Base-by-base conservation (phyloP, 2,888 invertebrate species). In the Stratiomys singularior region DNA sequence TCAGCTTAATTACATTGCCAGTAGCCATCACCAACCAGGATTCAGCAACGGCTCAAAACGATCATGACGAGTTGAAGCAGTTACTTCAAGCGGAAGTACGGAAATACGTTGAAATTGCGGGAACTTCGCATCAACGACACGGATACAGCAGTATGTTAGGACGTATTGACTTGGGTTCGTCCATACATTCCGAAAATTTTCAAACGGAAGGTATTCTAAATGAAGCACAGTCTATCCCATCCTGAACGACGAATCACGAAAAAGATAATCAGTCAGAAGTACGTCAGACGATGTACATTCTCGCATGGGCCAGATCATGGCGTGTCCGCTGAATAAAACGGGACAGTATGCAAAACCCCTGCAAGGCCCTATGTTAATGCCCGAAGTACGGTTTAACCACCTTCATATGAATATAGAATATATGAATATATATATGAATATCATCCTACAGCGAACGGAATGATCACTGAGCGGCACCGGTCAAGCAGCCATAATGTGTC, bases 161-260 rank as follows among this genome's bases (percentile, higher is more conserved):
- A 80, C 18, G 47, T 47, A n/a, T 78, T 77, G 7, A 71, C 46
- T 9, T 63, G 28, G 13, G 27, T 77, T 1, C 67, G 79, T 18
- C 80, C 81, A 11, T 81, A 78, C 44, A 76, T 82, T 28, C 76
- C 79, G n/a, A 80, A 79, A 30, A 56, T 23, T 13, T 66, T 79
- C 1, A 76, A 80, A 11, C 37, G 77, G 76, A 74, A 56, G 21
- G 67, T 78, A 60, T 77, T 82, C 28, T 63, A 78, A 47, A 21
- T 76, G 13, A 76, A 76, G 5, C 81, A 81, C n/a, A 60, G 79
- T 37, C 69, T 81, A 37, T 58, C 80, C 11, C 77, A 79, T 60
- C 76, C 76, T 18, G 28, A 60, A 15, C 46, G 47, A 52, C 28
- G 44, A 9, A 64, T 56, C 27, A 72, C 30, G 76, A 77, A 47